Evolutionary conservation across 2,113 vertebrate genomes (phyloP).

Genomic region (Agapornis roseicollis): DNA sequence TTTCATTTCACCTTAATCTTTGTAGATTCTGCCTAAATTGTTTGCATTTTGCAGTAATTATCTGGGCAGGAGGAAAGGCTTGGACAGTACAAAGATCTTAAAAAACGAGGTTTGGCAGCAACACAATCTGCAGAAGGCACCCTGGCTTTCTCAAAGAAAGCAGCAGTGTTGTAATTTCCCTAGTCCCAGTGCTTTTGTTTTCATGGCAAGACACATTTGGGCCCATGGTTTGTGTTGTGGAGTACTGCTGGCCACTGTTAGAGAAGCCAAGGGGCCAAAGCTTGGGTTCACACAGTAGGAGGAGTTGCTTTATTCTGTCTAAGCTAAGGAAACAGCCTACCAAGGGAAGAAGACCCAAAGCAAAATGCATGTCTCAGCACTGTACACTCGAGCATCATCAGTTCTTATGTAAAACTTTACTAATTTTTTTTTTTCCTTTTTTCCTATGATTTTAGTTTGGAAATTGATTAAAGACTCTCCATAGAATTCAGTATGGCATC

Average conservation of each 20-base stretch:
- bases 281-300: neutral
- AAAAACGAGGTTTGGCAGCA: neutral
- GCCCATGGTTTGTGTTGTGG: neutral
- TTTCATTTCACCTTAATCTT: constrained; percentile 35
- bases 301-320: neutral
- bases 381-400: neutral
- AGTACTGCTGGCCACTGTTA: neutral
- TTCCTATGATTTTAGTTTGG: constrained; percentile 52
- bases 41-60: constrained; percentile 34
- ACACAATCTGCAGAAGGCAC: neutral
- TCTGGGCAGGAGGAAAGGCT: neutral
- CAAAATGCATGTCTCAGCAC: accelerated
- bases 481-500: constrained; percentile 59
- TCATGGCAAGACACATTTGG: neutral
- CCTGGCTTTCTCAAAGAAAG: neutral
- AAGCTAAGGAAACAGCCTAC: neutral
- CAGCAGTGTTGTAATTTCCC: neutral
- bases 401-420: neutral
- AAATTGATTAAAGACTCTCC: constrained; percentile 33
- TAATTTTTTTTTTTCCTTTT: neutral
- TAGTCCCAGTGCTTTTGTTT: neutral
- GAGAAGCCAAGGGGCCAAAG: constrained; percentile 13
- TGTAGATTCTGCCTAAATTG: neutral
- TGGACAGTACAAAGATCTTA: neutral
- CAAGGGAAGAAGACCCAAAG: neutral